Percentiles rank a stretch among this genome's conserved stretches.
Conservation (phyloP, 2,888 invertebrate genomes). For the Catocala fraxini region DNA sequence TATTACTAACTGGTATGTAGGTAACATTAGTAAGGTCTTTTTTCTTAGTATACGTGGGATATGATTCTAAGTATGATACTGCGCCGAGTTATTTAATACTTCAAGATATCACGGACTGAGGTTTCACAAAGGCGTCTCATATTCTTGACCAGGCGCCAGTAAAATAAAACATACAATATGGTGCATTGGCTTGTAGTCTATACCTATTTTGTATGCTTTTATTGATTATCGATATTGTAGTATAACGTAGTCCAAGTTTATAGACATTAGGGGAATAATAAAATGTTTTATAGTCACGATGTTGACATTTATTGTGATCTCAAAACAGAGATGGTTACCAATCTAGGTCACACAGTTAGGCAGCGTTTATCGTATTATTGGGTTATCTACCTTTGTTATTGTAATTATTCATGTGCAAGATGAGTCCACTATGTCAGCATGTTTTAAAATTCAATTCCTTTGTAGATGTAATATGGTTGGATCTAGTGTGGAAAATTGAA, state of each 20-base stretch:
- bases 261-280: slow-evolving; percentile 14
- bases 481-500: no score
- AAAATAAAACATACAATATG: slow-evolving; percentile 5
- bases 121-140: background rate
- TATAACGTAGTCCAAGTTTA: slow-evolving; percentile 6
- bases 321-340: slow-evolving; percentile 12
- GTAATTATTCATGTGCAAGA: slow-evolving; percentile 8
- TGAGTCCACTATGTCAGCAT: background rate
- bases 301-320: slow-evolving; percentile 26
- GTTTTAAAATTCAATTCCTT: background rate
- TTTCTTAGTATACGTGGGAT: slow-evolving; percentile 9
- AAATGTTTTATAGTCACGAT: slow-evolving; percentile 23
- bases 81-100: background rate
- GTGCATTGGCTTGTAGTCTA: slow-evolving; percentile 11
- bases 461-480: no score
- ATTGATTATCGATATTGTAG: slow-evolving; percentile 14
- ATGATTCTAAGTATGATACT: background rate
- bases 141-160: slow-evolving; percentile 3
- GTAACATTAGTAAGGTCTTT: slow-evolving; percentile 15
- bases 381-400: slow-evolving; percentile 11
- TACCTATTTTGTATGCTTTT: slow-evolving; percentile 6
- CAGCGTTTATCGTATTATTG: background rate
- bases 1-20: slow-evolving; percentile 19
- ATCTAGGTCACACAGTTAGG: slow-evolving; percentile 11
- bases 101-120: background rate